Evolutionary conservation across 2,113 vertebrate species (phyloP), one percentile per base, ranked within the genome.

Genomic region (Ictalurus punctatus): DNA sequence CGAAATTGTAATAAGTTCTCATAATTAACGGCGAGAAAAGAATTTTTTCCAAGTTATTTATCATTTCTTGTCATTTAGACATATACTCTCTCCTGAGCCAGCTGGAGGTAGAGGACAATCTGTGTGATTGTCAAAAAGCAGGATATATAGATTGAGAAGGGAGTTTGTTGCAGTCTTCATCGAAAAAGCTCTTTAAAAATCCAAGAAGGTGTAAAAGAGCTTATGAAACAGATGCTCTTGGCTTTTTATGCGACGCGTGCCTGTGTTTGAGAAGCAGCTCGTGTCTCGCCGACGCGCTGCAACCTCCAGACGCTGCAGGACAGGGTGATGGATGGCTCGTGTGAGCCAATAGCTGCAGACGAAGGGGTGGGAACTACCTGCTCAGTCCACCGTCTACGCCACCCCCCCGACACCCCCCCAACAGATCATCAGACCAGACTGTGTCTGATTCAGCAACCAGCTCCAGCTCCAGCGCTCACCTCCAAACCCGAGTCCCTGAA

Each of bases 401-500:
- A 44, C 76, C 87, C 76, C 83, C 94, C 95, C 95, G 95, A 95
- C 94, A 93, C 94, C 95, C 94, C 82, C 37, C 73, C 73, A 61
- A 61, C 73, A 78, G 56, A 84, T 90, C 85, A 86, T 86, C 88
- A 87, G 85, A 95, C 95, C 90, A 89, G 86, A 83, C 96, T 94
- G 94, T 92, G 94, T 96, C 96, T 96, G 96, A 96, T 96, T 96
- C 96, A 96, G 96, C 96, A 96, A 94, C 95, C 95, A 94, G 94
- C 93, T 82, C 84, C 84, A 37, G 79, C 79, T 81, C 54, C 71
- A 23, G 74, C 83, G 17, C 83, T 86, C 89, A 86, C 81, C 83
- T 87, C 91, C 90, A 88, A 90, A 90, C 85, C 87, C 84, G 74
- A 83, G 83, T 87, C 58, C 63, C 30, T 88, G 79, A 90, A 90